Conservation (phyloP, 2,113 vertebrate genomes). For the Aspiorhynchus laticeps region DNA sequence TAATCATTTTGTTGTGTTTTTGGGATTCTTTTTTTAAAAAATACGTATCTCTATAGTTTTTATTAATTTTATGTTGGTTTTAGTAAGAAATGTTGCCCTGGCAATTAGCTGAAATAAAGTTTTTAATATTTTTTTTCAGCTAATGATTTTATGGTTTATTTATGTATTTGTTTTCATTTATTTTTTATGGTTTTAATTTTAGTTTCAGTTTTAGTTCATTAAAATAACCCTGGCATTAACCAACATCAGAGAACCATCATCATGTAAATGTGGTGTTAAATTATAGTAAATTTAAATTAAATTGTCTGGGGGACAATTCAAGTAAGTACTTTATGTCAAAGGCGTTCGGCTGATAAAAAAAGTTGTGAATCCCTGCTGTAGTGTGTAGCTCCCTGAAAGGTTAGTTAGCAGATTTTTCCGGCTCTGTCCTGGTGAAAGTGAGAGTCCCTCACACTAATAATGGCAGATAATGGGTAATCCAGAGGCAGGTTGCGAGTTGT, state of each 20-base stretch:
- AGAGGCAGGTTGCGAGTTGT: slow-evolving; percentile 44
- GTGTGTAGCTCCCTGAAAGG: neutral
- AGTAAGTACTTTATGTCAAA: neutral
- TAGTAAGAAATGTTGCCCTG: too few species aligned
- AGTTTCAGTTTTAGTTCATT: neutral
- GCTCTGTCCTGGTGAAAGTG: neutral
- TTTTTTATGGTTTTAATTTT: neutral
- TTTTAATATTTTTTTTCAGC: too few species aligned
- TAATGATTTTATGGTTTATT: neutral
- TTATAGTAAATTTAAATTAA: neutral
- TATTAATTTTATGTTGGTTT: too few species aligned
- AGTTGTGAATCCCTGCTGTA: neutral
- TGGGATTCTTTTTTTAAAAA: too few species aligned
- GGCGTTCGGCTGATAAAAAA: neutral
- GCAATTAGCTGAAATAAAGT: too few species aligned
- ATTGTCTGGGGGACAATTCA: neutral
- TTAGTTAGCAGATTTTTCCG: neutral
- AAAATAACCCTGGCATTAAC: neutral
- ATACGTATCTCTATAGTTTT: too few species aligned
- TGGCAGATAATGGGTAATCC: slow-evolving; percentile 44
- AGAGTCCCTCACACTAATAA: slow-evolving; percentile 28
- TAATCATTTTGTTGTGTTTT: too few species aligned
- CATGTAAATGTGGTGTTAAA: neutral
- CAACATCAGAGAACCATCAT: neutral
- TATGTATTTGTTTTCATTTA: neutral